Conservation (phyloP, 2,113 vertebrate species). For the Corythoichthys intestinalis region DNA sequence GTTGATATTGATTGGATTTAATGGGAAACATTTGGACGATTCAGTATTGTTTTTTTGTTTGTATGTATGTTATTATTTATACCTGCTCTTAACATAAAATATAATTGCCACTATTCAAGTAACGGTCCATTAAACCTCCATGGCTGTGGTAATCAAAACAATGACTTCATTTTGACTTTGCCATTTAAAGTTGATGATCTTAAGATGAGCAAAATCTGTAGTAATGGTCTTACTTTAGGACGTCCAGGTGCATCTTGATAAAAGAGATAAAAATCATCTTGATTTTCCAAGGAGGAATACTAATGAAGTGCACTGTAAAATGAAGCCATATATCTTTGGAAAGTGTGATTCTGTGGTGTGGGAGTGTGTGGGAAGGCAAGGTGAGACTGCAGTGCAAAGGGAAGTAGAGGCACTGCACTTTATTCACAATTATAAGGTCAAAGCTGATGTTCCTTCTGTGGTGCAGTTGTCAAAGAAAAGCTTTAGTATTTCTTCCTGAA, state of each 20-base stretch:
- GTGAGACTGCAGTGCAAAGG: conserved; percentile 1
- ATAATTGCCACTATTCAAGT: neutral
- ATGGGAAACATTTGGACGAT: conserved; percentile 10
- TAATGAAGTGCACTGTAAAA: conserved; percentile 29
- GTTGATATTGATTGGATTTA: conserved; percentile 36
- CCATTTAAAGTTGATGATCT: neutral
- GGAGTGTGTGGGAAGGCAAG: neutral
- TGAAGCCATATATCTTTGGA: conserved; percentile 31
- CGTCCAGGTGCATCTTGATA: conserved; percentile 7
- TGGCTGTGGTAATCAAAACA: neutral
- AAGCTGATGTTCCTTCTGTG: conserved; percentile 1
- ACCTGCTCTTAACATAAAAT: neutral
- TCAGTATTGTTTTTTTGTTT: neutral
- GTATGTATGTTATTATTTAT: neutral
- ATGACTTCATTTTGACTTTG: neutral
- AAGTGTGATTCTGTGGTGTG: neutral
- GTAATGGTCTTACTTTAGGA: neutral
- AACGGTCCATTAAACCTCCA: neutral
- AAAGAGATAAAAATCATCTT: conserved; percentile 20
- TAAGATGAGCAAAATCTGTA: neutral
- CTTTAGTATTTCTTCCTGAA: conserved; percentile 1
- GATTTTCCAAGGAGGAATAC: conserved; percentile 31
- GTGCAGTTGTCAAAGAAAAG: neutral
- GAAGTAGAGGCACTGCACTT: conserved; percentile 11
- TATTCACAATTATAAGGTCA: conserved; percentile 25